These are phyloP conservation scores for Tinea semifulvella DNA, from an alignment of 2,888 invertebrate genomes.

Conservation along the genomic window DNA sequence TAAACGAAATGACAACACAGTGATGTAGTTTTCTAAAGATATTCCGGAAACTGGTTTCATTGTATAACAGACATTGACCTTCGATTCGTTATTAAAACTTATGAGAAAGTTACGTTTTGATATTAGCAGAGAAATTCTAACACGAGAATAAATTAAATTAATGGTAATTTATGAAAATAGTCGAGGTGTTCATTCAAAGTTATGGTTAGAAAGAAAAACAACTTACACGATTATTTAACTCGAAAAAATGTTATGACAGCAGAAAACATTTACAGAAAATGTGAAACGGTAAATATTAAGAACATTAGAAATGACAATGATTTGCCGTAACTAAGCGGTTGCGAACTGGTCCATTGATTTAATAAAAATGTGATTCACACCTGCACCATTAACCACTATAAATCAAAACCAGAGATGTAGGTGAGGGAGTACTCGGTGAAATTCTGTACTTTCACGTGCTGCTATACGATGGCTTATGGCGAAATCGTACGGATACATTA, in stretches of 20 bases:
- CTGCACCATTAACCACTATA: neutral
- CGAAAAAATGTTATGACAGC: too few relatives aligned
- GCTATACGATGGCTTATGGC: neutral
- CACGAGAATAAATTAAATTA: neutral
- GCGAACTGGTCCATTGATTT: too few relatives aligned
- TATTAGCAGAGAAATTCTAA: conserved; percentile 7
- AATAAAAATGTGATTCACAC: too few relatives aligned
- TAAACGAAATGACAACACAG: neutral
- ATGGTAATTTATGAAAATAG: neutral
- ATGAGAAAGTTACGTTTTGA: conserved; percentile 9
- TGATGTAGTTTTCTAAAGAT: conserved; percentile 4
- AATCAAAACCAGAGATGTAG: neutral
- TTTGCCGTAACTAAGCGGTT: too few relatives aligned
- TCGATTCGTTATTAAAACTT: conserved; percentile 9
- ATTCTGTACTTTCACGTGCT: conserved; percentile 10
- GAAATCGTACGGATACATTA: neutral
- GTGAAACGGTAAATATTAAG: too few relatives aligned
- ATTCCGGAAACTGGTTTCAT: conserved; percentile 9
- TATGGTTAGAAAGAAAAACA: too few relatives aligned
- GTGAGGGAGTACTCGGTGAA: conserved; percentile 8
- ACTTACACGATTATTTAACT: too few relatives aligned
- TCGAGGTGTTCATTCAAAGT: neutral
- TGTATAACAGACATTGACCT: conserved; percentile 13
- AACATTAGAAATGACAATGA: too few relatives aligned
- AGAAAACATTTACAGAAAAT: too few relatives aligned